Conservation (phyloP, 2,888 invertebrate species). For the Apodemia zela region DNA sequence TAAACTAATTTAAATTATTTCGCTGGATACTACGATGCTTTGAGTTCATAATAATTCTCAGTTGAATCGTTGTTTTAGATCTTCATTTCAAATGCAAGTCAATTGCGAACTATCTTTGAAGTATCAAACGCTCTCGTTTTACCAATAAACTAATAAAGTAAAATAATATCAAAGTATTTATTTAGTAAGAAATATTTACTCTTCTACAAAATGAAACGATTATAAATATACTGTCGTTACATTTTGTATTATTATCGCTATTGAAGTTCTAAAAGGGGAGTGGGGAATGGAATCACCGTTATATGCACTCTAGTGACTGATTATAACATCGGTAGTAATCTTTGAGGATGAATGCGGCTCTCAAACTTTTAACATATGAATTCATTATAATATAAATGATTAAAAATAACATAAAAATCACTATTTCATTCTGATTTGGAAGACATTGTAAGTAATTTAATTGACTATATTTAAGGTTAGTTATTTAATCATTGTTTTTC, state of each 20-base stretch:
- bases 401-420: neutral
- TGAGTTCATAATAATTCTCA: neutral
- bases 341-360: neutral
- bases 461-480: conserved; percentile 1
- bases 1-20: neutral
- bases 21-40: neutral
- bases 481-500: conserved; percentile 24
- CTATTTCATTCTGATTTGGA: neutral
- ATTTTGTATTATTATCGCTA: too few relatives aligned
- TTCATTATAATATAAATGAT: neutral
- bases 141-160: too few relatives aligned
- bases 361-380: neutral
- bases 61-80: neutral
- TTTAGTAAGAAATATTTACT: too few relatives aligned
- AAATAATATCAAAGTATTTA: too few relatives aligned
- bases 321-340: neutral
- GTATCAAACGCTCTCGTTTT: neutral
- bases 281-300: too few relatives aligned
- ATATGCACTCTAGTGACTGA: neutral
- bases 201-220: too few relatives aligned
- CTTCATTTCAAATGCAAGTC: neutral
- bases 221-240: too few relatives aligned
- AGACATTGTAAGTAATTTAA: neutral
- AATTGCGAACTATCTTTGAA: neutral
- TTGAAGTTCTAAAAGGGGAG: too few relatives aligned